Evolutionary conservation across 2,113 vertebrate genomes (phyloP).

Genomic region (Dendrocopos noguchii): DNA sequence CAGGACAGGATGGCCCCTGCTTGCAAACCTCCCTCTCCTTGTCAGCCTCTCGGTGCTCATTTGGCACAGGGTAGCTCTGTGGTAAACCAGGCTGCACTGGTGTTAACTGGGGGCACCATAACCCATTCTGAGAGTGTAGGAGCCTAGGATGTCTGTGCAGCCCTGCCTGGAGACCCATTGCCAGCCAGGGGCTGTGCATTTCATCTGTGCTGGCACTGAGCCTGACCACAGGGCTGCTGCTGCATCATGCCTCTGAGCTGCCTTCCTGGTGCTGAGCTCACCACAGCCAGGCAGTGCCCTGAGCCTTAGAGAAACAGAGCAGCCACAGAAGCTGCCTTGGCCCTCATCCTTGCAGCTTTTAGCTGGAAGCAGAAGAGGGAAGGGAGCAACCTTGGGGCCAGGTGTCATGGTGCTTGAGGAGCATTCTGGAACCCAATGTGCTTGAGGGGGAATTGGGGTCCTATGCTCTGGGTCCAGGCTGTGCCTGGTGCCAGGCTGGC

Average conservation of each 20-base stretch:
- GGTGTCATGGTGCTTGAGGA: background rate
- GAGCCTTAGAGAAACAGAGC: background rate
- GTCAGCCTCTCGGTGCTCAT: fast-evolving
- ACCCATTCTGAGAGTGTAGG: background rate
- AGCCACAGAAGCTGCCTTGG: background rate
- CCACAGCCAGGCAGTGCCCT: background rate
- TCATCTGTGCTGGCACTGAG: background rate
- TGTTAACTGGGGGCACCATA: background rate
- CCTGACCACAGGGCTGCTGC: background rate
- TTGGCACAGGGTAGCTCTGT: background rate
- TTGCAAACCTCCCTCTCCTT: background rate
- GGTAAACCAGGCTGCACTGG: fast-evolving
- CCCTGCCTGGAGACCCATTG: background rate
- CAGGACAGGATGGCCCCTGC: fast-evolving
- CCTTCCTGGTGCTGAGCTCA: conserved; percentile 10
- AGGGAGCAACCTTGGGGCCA: fast-evolving
- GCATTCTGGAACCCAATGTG: fast-evolving
- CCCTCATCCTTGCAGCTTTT: background rate
- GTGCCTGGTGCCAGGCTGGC: background rate
- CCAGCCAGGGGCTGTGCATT: background rate
- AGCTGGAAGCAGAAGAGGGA: background rate
- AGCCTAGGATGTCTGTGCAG: fast-evolving
- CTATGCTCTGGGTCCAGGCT: background rate
- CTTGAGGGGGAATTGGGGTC: background rate
- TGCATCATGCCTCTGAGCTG: background rate